Base-by-base conservation (phyloP, 2,113 vertebrate genomes). In the Stomatorhinus ivindoensis region DNA sequence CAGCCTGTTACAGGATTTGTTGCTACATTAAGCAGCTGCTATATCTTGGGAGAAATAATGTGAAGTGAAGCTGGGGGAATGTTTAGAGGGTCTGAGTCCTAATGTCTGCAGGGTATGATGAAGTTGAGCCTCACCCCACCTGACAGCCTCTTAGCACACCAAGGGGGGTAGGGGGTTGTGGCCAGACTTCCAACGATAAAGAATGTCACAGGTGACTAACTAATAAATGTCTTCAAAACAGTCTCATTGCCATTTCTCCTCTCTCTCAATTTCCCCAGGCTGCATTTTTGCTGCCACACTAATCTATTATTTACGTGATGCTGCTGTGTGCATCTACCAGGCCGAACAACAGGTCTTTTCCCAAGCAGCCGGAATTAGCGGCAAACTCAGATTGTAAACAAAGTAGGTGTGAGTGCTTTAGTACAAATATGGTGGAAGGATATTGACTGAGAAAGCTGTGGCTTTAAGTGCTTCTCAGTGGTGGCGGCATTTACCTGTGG, bases 401-500 rank as follows among this genome's bases (percentile, higher is more conserved):
- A 27, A 87, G 27, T 21, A 61, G 17, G 31, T 87, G 27, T 3
- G 39, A 39, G 35, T 61, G 35, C 6, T 24, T 55, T 51, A 27
- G 55, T 24, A 89, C 84, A 53, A 86, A 86, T 21, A 47, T 24
- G 46, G 46, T 21, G 48, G 11, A 27, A 21, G 27, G 11, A 47
- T 87, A 21, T 48, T 7, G 35, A 0, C 8, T 27, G 51, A 9
- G n/a, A 55, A 61, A 61, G 46, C 76, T 27, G 35, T 21, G 39
- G 24, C 42, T 84, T 65, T 88, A 19, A 91, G 47, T 6, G 83
- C 24, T 90, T 87, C 39, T 90, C 39, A 11, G 88, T 89, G 55
- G 47, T n/a, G 65, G 10, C 55, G 4, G 35, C 39, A 53, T 89
- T 87, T 89, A 88, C 87, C 91, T 35, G 86, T 88, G 90, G 87